Base-by-base conservation (phyloP, 2,888 invertebrate genomes). In the Ctena decussata region DNA sequence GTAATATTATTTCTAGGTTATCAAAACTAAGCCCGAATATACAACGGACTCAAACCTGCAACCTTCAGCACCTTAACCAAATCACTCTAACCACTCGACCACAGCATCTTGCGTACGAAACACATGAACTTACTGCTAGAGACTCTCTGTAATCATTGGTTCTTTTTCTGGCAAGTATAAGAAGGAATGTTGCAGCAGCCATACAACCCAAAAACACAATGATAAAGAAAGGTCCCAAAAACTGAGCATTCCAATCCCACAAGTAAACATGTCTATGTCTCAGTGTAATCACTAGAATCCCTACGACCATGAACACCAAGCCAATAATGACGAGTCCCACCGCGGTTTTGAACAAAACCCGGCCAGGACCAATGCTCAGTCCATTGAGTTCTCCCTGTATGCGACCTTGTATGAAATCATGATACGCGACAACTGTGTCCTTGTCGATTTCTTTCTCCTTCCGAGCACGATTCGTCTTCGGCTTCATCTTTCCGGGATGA, bases 361-460 rank as follows among this genome's bases (percentile, higher is more conserved):
- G 84, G 1, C 92, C 94, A 41, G 94, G 94, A 2, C 94, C 94
- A 24, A 94, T 88, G 0, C 86, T 81, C 37, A 93, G 83, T 8
- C 92, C 92, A 84, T 94, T 94, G 30, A 94, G 82, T 73, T 93
- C 92, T 39, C 87, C 87, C 72, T 92, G 92, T 69, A 94, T 93
- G 35, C 91, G 89, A 1, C 87, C 84, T 83, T 94, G 94, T 0
- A 94, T 88, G 77, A 92, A 93, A 60, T 91, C 90, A 75, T 93
- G 94, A 80, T 94, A 94, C 0, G 94, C 93, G 77, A 93, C 93
- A 65, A 94, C 93, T 0, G 94, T 94, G 82, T 93, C 93, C 79
- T 93, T 93, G 79, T 94, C 93, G 72, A 91, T 90, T 44, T 91
- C 91, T 71, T 90, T 90, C 72, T 90, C 80, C 89, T 85, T 86